Evolutionary conservation across 2,113 vertebrate species (phyloP).

Genomic region (Myanophis thanlyinensis): DNA sequence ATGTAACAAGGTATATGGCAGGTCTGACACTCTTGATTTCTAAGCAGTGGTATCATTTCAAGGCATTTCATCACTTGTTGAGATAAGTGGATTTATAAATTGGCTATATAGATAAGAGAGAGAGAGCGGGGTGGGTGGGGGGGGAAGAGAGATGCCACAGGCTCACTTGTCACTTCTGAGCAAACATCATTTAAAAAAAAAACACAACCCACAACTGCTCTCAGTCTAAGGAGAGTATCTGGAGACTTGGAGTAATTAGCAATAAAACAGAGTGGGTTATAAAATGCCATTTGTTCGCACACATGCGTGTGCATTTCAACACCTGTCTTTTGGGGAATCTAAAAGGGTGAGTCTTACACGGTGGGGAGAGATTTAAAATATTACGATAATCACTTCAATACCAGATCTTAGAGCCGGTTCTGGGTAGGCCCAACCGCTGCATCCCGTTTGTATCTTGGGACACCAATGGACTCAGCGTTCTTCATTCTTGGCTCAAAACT

Average conservation of each 20-base stretch:
- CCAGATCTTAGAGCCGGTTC: neutral
- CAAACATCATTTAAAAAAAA: neutral
- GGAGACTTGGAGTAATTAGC: neutral
- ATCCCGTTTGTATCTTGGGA: neutral
- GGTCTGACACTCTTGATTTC: too few relatives aligned
- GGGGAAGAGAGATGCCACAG: neutral
- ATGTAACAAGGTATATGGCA: too few relatives aligned
- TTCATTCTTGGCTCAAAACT: neutral
- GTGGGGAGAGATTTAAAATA: neutral
- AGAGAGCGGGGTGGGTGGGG: too few relatives aligned
- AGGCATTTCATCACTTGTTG: too few relatives aligned
- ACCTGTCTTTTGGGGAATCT: neutral
- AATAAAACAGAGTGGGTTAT: neutral
- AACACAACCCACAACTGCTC: neutral
- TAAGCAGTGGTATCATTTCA: too few relatives aligned
- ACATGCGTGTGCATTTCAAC: neutral
- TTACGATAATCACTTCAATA: neutral
- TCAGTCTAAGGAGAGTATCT: neutral
- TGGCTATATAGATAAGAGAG: too few relatives aligned
- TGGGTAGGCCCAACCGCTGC: neutral
- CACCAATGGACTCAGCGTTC: neutral
- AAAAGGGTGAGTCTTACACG: neutral
- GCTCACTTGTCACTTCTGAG: constrained; percentile 35
- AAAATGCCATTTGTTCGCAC: fast-evolving
- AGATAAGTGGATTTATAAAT: too few relatives aligned